Base-by-base conservation (phyloP, 2,888 invertebrate species). In the Drosophila emarginata region DNA sequence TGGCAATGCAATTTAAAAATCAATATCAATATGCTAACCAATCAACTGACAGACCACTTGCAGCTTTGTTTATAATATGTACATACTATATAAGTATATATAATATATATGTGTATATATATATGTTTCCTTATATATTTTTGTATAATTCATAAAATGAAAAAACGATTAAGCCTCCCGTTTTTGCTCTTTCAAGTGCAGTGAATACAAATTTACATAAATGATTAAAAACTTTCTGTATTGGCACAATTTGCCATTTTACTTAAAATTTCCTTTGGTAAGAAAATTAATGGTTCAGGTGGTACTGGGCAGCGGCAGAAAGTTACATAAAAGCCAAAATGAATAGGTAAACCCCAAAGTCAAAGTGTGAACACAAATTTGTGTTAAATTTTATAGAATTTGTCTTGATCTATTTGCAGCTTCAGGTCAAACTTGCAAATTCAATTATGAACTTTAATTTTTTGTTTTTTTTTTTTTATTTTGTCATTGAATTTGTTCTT, bases 161-260 rank as follows among this genome's bases (percentile, higher is more conserved):
- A 82, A 81, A 77, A 75, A 60, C 78, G 77, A 77, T 85, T 82
- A 81, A 81, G 77, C 64, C 71, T 61, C 70, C 68, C n/a, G n/a
- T n/a, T 51, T 60, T 54, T 1, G 21, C 21, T 45, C 21, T 45
- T 12, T 45, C 45, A 21, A 45, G 61, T 54, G 78, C 68, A 69
- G 40, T 56, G 63, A 50, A 70, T 77, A 84, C 73, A 79, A 87
- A 87, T 85, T 87, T 85, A 72, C 86, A 82, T 87, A 85, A 85
- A 80, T 82, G 88, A 82, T 82, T 82, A 83, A 83, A 83, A 83
- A 86, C 84, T 83, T 82, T 81, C 62, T 70, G 71, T 66, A 67
- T 69, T 78, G 74, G 64, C 40, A 59, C 66, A 76, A 74, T 79
- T 79, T 71, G 73, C 79, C 67, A 77, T 74, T 74, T 78, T 45